A percentile compares a stretch with the other conserved stretches of the same genome.
Evolutionary conservation across 2,888 invertebrate genomes (phyloP).

Genomic region (Rhabditoides inermis): DNA sequence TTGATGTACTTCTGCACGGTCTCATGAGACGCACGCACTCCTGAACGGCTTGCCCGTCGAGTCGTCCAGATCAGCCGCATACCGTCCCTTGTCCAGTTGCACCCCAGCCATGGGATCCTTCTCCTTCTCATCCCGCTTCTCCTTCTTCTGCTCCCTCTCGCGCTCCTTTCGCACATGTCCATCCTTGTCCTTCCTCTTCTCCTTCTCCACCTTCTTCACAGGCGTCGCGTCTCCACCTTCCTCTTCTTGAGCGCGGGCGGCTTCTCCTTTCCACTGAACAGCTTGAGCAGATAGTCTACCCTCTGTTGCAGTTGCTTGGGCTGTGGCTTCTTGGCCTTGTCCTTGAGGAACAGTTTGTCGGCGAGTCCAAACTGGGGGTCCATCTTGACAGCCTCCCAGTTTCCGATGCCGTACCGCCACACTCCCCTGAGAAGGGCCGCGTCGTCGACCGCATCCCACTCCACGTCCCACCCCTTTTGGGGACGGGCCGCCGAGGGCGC

Average conservation of each 20-base stretch:
- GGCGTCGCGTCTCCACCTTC: constrained; percentile 2
- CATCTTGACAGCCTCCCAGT: constrained; percentile 97
- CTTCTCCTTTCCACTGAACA: constrained; percentile 42
- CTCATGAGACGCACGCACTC: constrained; percentile 43
- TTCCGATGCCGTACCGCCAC: constrained; percentile 90
- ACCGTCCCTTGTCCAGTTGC: constrained; percentile 1
- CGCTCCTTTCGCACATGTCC: too few relatives aligned
- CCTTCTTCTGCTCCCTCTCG: constrained; percentile 18
- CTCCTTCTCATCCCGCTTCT: constrained; percentile 8
- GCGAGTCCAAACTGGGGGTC: constrained; percentile 69
- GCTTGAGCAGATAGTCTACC: constrained; percentile 82
- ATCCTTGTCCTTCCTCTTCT: constrained; percentile 10
- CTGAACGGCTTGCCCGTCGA: constrained; percentile 21
- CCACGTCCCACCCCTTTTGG: constrained; percentile 77
- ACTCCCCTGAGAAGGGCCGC: constrained; percentile 76
- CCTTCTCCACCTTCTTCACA: neutral
- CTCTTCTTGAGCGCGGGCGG: constrained; percentile 2
- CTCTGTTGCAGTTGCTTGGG: constrained; percentile 85
- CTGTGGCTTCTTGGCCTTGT: constrained; percentile 74
- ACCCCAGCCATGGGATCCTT: neutral
- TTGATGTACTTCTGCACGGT: constrained; percentile 47
- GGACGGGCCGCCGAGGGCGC: too few relatives aligned
- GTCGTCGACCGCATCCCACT: constrained; percentile 84
- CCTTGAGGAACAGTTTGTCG: constrained; percentile 43
- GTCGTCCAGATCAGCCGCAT: constrained; percentile 23